Conservation (phyloP, 2,888 invertebrate species). For the Cerceris rybyensis region DNA sequence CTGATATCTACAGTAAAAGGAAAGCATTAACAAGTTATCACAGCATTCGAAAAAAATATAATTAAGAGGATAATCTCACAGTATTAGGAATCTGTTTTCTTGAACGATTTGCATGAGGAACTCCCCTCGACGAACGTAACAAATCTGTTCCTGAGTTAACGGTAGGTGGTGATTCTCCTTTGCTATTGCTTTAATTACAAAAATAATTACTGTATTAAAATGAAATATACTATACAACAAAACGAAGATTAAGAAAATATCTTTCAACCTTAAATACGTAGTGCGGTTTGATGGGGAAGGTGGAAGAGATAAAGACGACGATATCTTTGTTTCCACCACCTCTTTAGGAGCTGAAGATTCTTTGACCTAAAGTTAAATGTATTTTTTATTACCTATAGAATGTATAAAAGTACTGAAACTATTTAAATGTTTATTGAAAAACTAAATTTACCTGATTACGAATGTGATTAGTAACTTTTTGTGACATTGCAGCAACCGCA, state of each 20-base stretch:
- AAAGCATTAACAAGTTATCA: not conserved
- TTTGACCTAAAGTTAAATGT: constrained; percentile 75
- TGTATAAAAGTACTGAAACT: not conserved
- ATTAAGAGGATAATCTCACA: constrained; percentile 72
- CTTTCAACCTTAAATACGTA: constrained; percentile 81
- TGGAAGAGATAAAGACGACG: constrained; percentile 83
- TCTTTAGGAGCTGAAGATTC: constrained; percentile 81
- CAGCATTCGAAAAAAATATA: constrained; percentile 1
- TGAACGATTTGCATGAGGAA: constrained; percentile 72
- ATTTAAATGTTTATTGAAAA: not conserved
- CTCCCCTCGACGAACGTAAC: constrained; percentile 75
- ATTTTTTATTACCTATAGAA: not conserved
- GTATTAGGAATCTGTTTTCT: constrained; percentile 83
- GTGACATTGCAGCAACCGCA: constrained; percentile 90
- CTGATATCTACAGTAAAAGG: constrained; percentile 79
- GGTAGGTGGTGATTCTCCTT: constrained; percentile 84
- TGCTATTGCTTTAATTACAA: constrained; percentile 64
- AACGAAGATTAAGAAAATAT: constrained; percentile 2
- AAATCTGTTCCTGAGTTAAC: constrained; percentile 81
- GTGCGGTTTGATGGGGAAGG: constrained; percentile 85
- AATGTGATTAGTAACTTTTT: constrained; percentile 90
- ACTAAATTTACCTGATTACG: constrained; percentile 85
- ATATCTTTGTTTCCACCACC: constrained; percentile 80
- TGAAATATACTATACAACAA: not conserved
- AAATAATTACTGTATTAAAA: constrained; percentile 18